Percentiles rank a stretch among this genome's conserved stretches.
phyloP scores from a whole-genome alignment of 2,797 vertebrate species.

The Dallia pectoralis region DNA sequence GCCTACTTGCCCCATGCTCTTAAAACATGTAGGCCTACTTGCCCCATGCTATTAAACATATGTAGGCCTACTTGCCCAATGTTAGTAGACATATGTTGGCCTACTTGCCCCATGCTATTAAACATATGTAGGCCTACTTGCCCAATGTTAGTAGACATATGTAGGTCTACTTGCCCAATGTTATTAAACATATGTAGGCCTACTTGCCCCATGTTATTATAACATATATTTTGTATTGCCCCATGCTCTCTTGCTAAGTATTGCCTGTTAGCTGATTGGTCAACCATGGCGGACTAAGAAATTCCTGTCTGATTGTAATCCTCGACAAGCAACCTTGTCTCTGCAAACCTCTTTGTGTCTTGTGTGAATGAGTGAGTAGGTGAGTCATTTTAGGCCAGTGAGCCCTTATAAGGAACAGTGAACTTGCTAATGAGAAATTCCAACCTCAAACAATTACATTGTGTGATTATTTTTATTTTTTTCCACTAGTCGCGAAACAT shows the following conservation, averaged over 20 bases:
- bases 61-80: too few species aligned
- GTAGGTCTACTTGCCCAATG: too few species aligned
- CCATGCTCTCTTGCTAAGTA: neutral
- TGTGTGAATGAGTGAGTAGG: conserved; percentile 28
- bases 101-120: too few species aligned
- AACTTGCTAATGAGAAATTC: neutral
- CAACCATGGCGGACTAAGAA: neutral
- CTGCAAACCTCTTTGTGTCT: conserved; percentile 5
- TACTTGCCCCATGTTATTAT: too few species aligned
- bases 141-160: too few species aligned
- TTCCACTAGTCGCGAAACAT: neutral
- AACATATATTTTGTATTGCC: too few species aligned
- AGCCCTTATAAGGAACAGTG: neutral
- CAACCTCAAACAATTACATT: neutral
- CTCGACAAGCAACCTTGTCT: neutral
- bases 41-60: too few species aligned
- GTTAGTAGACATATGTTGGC: too few species aligned
- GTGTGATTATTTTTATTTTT: neutral
- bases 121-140: too few species aligned
- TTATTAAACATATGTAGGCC: too few species aligned
- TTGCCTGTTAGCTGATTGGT: neutral
- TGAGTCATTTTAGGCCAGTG: neutral
- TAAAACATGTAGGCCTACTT: too few species aligned
- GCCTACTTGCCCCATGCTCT: too few species aligned
- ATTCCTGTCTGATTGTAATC: neutral